Evolutionary conservation across 2,888 invertebrate species (phyloP).

Genomic region (Scaptomyza cyrtandrae): DNA sequence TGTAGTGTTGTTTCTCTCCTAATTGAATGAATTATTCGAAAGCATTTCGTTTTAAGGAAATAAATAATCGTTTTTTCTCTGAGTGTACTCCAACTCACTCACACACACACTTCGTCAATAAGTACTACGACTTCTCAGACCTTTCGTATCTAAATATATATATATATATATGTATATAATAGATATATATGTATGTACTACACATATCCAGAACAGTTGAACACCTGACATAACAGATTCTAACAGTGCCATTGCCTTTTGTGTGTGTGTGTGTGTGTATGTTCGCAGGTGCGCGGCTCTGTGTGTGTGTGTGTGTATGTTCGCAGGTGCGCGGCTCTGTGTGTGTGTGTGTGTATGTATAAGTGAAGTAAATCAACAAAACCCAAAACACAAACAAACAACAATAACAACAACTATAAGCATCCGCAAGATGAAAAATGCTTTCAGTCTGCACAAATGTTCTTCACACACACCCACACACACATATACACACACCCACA

Average conservation of each 20-base stretch:
- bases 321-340: constrained; percentile 1
- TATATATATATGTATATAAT: too few relatives aligned
- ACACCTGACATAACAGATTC: constrained; percentile 68
- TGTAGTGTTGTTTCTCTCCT: too few relatives aligned
- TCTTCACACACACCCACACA: constrained; percentile 18
- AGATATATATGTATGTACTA: neutral
- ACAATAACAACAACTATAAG: constrained; percentile 49
- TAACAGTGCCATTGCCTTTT: constrained; percentile 24
- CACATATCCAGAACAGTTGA: constrained; percentile 38
- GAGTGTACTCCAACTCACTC: neutral
- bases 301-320: constrained; percentile 9
- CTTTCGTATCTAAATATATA: neutral
- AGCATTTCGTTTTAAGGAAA: too few relatives aligned
- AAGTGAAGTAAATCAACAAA: constrained; percentile 60
- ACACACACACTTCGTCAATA: neutral
- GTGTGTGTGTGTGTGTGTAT: constrained; percentile 3
- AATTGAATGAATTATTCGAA: too few relatives aligned
- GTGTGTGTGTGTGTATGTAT: too few relatives aligned
- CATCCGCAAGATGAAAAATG: constrained; percentile 52
- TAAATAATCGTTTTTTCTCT: neutral
- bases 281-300: constrained; percentile 1
- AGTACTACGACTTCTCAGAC: constrained; percentile 8
- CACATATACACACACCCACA: constrained; percentile 14
- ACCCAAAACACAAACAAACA: constrained; percentile 55
- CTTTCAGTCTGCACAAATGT: constrained; percentile 47